Evolutionary conservation across 2,797 vertebrate species (phyloP).

Genomic region (Myotis vivesi): DNA sequence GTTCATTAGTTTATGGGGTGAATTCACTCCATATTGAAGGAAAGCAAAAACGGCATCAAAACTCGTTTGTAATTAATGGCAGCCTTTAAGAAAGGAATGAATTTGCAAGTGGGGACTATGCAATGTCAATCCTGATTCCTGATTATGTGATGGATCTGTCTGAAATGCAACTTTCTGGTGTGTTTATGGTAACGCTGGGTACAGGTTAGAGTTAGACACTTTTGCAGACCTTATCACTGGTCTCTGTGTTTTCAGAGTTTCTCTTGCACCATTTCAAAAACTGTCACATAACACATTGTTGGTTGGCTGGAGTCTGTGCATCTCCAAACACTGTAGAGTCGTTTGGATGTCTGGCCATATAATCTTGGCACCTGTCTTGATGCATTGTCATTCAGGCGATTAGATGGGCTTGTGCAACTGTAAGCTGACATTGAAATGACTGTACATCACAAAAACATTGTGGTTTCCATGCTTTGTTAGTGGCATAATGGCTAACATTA

Average conservation of each 20-base stretch:
- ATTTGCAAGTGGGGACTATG: slow-evolving; percentile 73
- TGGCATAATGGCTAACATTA: slow-evolving; percentile 80
- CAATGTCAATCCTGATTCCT: slow-evolving; percentile 69
- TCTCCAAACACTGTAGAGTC: slow-evolving; percentile 67
- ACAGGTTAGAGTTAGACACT: slow-evolving; percentile 57
- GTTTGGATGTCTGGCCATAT: slow-evolving; percentile 67
- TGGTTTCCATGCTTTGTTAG: slow-evolving; percentile 72
- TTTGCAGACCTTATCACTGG: slow-evolving; percentile 36
- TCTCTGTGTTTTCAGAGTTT: slow-evolving; percentile 32
- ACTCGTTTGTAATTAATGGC: slow-evolving; percentile 86
- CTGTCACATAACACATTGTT: slow-evolving; percentile 72
- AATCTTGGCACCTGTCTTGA: slow-evolving; percentile 66
- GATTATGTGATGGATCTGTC: slow-evolving; percentile 67
- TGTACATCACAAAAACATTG: slow-evolving; percentile 70
- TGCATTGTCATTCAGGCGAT: slow-evolving; percentile 78
- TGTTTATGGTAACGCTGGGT: slow-evolving; percentile 62
- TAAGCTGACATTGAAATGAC: slow-evolving; percentile 75
- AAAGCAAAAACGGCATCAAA: slow-evolving; percentile 85
- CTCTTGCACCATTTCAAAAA: slow-evolving; percentile 56
- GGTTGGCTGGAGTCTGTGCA: slow-evolving; percentile 41
- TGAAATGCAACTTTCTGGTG: slow-evolving; percentile 70
- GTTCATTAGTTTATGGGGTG: slow-evolving; percentile 87
- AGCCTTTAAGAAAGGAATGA: slow-evolving; percentile 83
- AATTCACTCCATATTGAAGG: slow-evolving; percentile 86
- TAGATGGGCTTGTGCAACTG: slow-evolving; percentile 71